These are phyloP conservation scores for Athripsodes cinereus DNA, from an alignment of 2,888 invertebrate genomes.

Conservation along the genomic window DNA sequence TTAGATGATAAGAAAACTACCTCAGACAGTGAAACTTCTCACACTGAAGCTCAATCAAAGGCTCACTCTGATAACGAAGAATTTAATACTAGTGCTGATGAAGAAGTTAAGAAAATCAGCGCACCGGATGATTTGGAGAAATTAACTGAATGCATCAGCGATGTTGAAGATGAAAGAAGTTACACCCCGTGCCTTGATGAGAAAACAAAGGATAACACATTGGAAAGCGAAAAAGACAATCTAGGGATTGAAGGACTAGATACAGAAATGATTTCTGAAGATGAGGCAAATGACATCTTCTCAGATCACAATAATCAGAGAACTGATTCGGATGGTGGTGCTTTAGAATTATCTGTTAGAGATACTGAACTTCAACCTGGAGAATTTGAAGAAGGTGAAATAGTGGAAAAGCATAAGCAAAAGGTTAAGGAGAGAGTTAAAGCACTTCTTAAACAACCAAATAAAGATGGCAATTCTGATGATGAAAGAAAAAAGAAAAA, in stretches of 20 bases:
- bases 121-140: slow-evolving; percentile 32
- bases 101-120: slow-evolving; percentile 27
- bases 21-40: background rate
- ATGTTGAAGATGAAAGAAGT: slow-evolving; percentile 59
- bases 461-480: slow-evolving; percentile 30
- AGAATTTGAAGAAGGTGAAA: slow-evolving; percentile 54
- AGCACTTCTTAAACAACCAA: slow-evolving; percentile 28
- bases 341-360: slow-evolving; percentile 39
- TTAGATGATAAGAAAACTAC: slow-evolving; percentile 4
- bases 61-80: slow-evolving; percentile 25
- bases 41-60: slow-evolving; percentile 7
- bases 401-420: slow-evolving; percentile 43
- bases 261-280: slow-evolving; percentile 70
- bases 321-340: slow-evolving; percentile 39
- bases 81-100: slow-evolving; percentile 28
- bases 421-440: slow-evolving; percentile 30
- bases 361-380: slow-evolving; percentile 39
- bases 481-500: slow-evolving; percentile 48
- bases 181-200: slow-evolving; percentile 71
- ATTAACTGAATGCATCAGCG: slow-evolving; percentile 60
- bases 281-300: slow-evolving; percentile 60
- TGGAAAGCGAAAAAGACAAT: slow-evolving; percentile 39
- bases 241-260: slow-evolving; percentile 56
- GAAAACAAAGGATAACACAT: slow-evolving; percentile 36
- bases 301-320: slow-evolving; percentile 48